Conservation (phyloP, 2,113 vertebrate genomes). For the Danionella cerebrum region DNA sequence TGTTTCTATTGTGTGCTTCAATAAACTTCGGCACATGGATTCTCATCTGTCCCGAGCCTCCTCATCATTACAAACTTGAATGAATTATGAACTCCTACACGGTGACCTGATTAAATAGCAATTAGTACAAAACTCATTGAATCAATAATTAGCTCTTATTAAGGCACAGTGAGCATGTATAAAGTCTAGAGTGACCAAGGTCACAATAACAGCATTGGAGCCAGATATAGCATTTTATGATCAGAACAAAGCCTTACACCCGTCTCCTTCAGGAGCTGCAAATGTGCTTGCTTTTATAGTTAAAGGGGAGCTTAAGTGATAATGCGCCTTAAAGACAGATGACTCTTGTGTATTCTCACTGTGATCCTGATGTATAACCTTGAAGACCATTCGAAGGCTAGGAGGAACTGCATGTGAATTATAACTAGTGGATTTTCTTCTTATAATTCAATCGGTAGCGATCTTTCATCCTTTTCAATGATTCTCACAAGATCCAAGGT, state of each 20-base stretch:
- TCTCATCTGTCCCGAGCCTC: no score
- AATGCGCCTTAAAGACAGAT: neutral
- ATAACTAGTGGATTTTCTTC: constrained; percentile 6
- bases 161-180: no score
- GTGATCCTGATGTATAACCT: constrained; percentile 1
- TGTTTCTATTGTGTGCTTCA: no score
- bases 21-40: no score
- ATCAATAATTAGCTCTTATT: no score
- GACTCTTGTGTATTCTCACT: constrained; percentile 5
- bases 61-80: no score
- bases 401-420: constrained; percentile 15
- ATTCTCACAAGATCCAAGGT: neutral
- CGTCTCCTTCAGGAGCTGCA: neutral
- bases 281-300: neutral
- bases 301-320: neutral
- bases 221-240: neutral
- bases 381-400: constrained; percentile 1
- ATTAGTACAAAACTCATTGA: no score
- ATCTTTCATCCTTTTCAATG: neutral
- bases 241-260: neutral
- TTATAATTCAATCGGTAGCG: neutral
- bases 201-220: neutral
- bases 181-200: no score
- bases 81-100: no score
- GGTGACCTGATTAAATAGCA: no score